These are phyloP conservation scores for Hermodice carunculata DNA, from an alignment of 2,888 invertebrate genomes.

Conservation along the genomic window DNA sequence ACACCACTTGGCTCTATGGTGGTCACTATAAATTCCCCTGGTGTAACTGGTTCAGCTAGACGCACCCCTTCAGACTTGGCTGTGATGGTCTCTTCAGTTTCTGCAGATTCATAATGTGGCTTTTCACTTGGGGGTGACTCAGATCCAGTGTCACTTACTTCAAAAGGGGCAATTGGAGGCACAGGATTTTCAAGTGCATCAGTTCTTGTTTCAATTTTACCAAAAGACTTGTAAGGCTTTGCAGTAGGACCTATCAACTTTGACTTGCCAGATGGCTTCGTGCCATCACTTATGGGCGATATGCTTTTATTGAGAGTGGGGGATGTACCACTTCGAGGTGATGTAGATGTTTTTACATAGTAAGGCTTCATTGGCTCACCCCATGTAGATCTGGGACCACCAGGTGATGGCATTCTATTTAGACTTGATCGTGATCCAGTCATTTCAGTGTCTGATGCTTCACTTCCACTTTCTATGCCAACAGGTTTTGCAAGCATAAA, in stretches of 20 bases:
- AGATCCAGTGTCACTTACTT: too few species aligned
- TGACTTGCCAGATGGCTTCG: background rate
- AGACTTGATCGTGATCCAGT: background rate
- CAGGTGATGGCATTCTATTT: background rate
- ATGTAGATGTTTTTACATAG: too few species aligned
- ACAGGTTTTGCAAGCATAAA: conserved; percentile 38
- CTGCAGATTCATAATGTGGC: background rate
- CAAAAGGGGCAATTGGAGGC: too few species aligned
- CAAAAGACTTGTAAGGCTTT: conserved; percentile 45
- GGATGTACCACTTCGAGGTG: too few species aligned
- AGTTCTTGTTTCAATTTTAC: conserved; percentile 41
- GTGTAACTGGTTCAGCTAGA: background rate
- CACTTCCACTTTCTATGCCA: conserved; percentile 43
- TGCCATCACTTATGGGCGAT: too few species aligned
- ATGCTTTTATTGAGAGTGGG: too few species aligned
- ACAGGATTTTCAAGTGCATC: conserved; percentile 35
- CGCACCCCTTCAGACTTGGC: background rate
- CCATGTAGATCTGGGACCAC: too few species aligned
- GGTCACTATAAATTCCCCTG: too few species aligned
- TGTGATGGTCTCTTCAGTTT: background rate
- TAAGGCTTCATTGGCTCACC: too few species aligned
- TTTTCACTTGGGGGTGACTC: too few species aligned
- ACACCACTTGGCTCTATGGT: too few species aligned
- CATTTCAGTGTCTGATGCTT: conserved; percentile 40
- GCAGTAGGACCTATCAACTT: conserved; percentile 29